Percentiles rank a stretch among this genome's conserved stretches.
phyloP scores from a whole-genome alignment of 2,888 invertebrate genomes.

The Sarcophaga variegata region DNA sequence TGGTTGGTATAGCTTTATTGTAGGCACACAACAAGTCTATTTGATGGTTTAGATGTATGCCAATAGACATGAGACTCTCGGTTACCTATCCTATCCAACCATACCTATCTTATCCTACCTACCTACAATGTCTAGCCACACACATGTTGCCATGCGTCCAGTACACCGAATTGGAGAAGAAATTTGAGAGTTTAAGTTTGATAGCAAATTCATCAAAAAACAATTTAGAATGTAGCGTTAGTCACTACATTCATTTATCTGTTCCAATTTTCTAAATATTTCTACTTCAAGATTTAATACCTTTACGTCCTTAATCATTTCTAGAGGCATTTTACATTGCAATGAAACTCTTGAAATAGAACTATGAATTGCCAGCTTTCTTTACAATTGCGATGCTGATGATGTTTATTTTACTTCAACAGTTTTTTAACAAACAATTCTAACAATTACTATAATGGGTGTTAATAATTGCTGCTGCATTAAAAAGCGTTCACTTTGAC shows the following conservation, averaged over 20 bases:
- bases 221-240: background rate
- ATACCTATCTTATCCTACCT: too few relatives aligned
- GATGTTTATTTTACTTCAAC: constrained; percentile 35
- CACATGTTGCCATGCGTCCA: too few relatives aligned
- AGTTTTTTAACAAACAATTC: constrained; percentile 46
- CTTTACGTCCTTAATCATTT: background rate
- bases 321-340: background rate
- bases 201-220: too few relatives aligned
- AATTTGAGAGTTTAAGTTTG: too few relatives aligned
- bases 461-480: constrained; percentile 40
- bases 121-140: too few relatives aligned
- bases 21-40: too few relatives aligned
- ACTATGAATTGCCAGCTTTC: constrained; percentile 1
- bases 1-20: too few relatives aligned
- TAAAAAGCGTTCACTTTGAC: constrained; percentile 27
- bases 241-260: background rate
- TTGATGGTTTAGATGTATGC: too few relatives aligned
- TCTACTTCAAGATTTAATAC: background rate
- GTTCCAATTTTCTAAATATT: background rate
- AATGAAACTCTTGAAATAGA: constrained; percentile 23
- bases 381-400: constrained; percentile 22
- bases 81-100: too few relatives aligned
- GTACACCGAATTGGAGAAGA: too few relatives aligned
- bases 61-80: too few relatives aligned
- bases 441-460: constrained; percentile 60